phyloP scores from a whole-genome alignment of 2,797 vertebrate genomes.

The Bovichtus diacanthus region DNA sequence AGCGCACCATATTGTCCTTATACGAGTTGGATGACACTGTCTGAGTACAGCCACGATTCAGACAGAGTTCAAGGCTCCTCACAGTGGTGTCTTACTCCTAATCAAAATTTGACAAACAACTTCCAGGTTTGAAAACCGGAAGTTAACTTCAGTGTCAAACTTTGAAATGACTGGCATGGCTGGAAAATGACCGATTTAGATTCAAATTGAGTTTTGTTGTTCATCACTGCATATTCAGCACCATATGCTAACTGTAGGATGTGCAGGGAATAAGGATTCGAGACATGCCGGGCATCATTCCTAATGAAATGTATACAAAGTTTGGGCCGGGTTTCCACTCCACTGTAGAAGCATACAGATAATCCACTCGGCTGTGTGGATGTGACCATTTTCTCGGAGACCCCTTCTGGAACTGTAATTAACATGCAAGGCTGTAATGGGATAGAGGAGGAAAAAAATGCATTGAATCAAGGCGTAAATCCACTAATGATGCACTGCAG shows the following conservation, averaged over 20 bases:
- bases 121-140: slow-evolving; percentile 8
- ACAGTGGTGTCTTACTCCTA: neutral
- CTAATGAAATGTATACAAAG: slow-evolving; percentile 41
- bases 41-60: slow-evolving; percentile 21
- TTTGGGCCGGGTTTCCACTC: slow-evolving; percentile 41
- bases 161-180: slow-evolving; percentile 9
- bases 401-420: neutral
- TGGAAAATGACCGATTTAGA: slow-evolving; percentile 18
- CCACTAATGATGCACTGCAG: neutral
- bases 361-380: slow-evolving; percentile 8
- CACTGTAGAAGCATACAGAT: slow-evolving; percentile 23
- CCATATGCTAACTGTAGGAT: slow-evolving; percentile 57
- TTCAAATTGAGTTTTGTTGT: slow-evolving; percentile 27
- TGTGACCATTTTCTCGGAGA: neutral
- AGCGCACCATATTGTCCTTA: neutral
- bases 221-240: slow-evolving; percentile 59
- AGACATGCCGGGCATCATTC: slow-evolving; percentile 33
- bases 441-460: neutral
- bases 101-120: neutral
- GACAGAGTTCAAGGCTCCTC: slow-evolving; percentile 10
- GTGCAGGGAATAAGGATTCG: slow-evolving; percentile 52
- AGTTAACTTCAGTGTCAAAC: neutral
- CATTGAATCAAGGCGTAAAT: slow-evolving; percentile 7
- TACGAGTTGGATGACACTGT: neutral
- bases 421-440: neutral